phyloP scores from a whole-genome alignment of 2,888 invertebrate species.

The Drosophila mulleri region DNA sequence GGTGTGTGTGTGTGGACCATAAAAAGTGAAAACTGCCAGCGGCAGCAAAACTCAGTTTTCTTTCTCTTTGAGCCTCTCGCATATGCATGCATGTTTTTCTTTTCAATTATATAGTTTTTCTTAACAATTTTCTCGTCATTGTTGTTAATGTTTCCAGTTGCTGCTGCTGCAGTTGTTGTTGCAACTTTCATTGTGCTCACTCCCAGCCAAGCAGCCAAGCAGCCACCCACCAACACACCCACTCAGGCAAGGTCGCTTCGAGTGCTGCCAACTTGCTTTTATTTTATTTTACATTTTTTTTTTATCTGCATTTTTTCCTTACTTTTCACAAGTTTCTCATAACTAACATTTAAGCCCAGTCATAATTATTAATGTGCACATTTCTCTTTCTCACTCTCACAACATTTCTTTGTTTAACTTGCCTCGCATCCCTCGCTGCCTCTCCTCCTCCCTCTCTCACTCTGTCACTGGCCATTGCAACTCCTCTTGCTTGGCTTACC shows the following conservation, averaged over 20 bases:
- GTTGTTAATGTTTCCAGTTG: constrained; percentile 55
- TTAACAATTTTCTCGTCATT: constrained; percentile 76
- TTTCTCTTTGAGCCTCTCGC: constrained; percentile 12
- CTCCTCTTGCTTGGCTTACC: constrained; percentile 6
- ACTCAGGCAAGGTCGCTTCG: constrained; percentile 44
- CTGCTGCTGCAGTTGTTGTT: constrained; percentile 52
- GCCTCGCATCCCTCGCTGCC: background rate
- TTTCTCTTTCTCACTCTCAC: constrained; percentile 58
- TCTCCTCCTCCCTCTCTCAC: background rate
- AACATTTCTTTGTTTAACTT: constrained; percentile 42
- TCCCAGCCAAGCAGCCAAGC: background rate
- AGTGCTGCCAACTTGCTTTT: constrained; percentile 37
- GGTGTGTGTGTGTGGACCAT: constrained; percentile 10
- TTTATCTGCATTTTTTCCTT: constrained; percentile 20
- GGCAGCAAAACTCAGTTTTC: constrained; percentile 10
- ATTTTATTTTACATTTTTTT: constrained; percentile 11
- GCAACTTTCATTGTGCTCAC: constrained; percentile 69
- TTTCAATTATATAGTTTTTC: constrained; percentile 76
- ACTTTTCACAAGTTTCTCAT: constrained; percentile 60
- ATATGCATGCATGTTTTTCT: constrained; percentile 45
- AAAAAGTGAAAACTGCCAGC: constrained; percentile 51
- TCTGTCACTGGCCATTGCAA: background rate
- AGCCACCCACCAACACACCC: background rate
- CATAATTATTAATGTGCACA: constrained; percentile 75
- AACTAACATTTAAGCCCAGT: constrained; percentile 62